Percentiles rank a stretch among this genome's conserved stretches.
phyloP scores from a whole-genome alignment of 2,113 vertebrate species.

The Odocoileus virginianus region DNA sequence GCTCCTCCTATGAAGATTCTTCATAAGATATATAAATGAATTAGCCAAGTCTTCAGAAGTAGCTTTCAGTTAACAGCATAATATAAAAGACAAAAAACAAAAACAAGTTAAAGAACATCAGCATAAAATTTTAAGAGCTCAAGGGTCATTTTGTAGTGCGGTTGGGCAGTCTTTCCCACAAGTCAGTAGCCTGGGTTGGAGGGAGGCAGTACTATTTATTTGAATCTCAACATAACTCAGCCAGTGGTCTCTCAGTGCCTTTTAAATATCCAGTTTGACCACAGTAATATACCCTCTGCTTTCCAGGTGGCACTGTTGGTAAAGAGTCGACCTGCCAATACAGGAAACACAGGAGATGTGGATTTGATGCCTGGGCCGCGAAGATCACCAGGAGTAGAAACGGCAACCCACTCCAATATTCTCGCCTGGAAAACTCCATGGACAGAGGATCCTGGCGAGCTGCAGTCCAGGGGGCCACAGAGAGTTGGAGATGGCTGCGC shows the following conservation, averaged over 20 bases:
- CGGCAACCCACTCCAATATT: not conserved
- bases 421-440: not conserved
- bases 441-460: rapidly evolving
- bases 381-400: not conserved
- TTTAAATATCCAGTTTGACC: not conserved
- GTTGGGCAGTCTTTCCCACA: not conserved
- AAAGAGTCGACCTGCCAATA: not conserved
- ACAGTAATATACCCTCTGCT: not conserved
- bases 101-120: not conserved
- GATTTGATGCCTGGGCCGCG: not conserved
- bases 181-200: too few relatives aligned
- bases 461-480: not conserved
- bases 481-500: not conserved
- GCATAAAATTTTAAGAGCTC: not conserved
- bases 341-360: not conserved
- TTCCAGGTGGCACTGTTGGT: not conserved
- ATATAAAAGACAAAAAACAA: not conserved
- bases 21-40: not conserved
- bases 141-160: not conserved
- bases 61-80: not conserved
- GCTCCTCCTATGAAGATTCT: not conserved
- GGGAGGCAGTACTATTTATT: not conserved
- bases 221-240: not conserved
- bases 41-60: not conserved
- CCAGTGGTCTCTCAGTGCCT: not conserved